Conservation (phyloP, 2,888 invertebrate genomes). For the Leptothorax acervorum region DNA sequence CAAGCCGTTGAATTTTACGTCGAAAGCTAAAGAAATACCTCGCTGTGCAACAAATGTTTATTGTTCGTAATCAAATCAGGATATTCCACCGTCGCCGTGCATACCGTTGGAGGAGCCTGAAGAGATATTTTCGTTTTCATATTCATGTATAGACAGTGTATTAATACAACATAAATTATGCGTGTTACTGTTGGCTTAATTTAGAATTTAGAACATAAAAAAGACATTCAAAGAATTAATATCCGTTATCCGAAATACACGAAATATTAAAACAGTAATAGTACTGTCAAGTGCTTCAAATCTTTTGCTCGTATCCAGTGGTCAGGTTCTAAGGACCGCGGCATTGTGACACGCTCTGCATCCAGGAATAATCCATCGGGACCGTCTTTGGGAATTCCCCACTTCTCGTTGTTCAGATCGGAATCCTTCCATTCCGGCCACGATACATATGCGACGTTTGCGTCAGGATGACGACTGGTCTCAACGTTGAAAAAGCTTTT, state of each 20-base stretch:
- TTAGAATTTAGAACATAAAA: neutral
- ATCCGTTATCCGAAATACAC: neutral
- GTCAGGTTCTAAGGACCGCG: slow-evolving; percentile 68
- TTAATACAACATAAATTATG: neutral
- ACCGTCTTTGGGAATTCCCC: slow-evolving; percentile 73
- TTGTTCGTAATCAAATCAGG: slow-evolving; percentile 83
- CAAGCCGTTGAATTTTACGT: neutral
- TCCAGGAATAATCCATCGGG: slow-evolving; percentile 70
- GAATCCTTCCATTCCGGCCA: slow-evolving; percentile 78
- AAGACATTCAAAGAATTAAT: neutral
- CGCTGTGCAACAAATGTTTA: slow-evolving; percentile 83
- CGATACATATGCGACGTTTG: neutral
- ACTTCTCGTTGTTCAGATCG: slow-evolving; percentile 75
- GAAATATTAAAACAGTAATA: neutral
- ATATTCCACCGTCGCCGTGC: slow-evolving; percentile 67
- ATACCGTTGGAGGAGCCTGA: slow-evolving; percentile 67
- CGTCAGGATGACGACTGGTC: neutral
- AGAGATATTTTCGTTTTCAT: slow-evolving; percentile 24
- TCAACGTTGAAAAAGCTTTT: slow-evolving; percentile 47
- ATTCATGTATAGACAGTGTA: neutral
- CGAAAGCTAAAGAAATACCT: slow-evolving; percentile 66
- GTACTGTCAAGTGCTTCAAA: slow-evolving; percentile 66
- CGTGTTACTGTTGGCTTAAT: neutral
- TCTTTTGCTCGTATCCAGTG: slow-evolving; percentile 75
- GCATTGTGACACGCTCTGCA: slow-evolving; percentile 67